These are phyloP conservation scores for Seira ritae DNA, from an alignment of 2,888 invertebrate species.

Conservation along the genomic window DNA sequence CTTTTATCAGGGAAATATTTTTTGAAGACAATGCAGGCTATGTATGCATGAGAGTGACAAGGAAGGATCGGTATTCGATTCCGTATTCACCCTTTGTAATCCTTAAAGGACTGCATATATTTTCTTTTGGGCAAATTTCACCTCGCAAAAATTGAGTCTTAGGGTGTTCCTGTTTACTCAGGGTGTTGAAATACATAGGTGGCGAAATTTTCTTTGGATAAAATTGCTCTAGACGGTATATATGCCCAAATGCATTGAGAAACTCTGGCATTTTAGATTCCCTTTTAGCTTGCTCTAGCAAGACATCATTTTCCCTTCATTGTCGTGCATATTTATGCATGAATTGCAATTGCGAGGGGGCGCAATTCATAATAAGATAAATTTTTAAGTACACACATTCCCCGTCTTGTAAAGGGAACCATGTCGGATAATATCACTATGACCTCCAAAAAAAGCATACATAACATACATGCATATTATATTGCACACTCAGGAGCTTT, in stretches of 20 bases:
- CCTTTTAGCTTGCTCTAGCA: not conserved
- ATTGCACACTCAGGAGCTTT: not conserved
- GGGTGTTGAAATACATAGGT: too few relatives aligned
- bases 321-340: constrained; percentile 18
- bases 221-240: not conserved
- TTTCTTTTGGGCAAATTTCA: too few relatives aligned
- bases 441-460: not conserved
- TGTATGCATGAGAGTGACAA: not conserved
- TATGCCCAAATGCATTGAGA: not conserved
- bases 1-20: constrained; percentile 15
- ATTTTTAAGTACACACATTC: constrained; percentile 18
- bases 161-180: too few relatives aligned
- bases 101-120: too few relatives aligned
- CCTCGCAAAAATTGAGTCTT: not conserved
- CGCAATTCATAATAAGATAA: constrained; percentile 2
- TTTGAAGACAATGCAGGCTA: not conserved
- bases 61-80: too few relatives aligned
- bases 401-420: not conserved
- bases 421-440: too few relatives aligned
- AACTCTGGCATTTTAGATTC: not conserved
- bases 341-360: constrained; percentile 6
- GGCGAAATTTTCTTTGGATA: too few relatives aligned
- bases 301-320: not conserved
- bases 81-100: too few relatives aligned
- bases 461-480: too few relatives aligned